Evolutionary conservation across 92 coral and sea anemone genomes (phyloP).

Genomic region (Isaurus tuberculatus): DNA sequence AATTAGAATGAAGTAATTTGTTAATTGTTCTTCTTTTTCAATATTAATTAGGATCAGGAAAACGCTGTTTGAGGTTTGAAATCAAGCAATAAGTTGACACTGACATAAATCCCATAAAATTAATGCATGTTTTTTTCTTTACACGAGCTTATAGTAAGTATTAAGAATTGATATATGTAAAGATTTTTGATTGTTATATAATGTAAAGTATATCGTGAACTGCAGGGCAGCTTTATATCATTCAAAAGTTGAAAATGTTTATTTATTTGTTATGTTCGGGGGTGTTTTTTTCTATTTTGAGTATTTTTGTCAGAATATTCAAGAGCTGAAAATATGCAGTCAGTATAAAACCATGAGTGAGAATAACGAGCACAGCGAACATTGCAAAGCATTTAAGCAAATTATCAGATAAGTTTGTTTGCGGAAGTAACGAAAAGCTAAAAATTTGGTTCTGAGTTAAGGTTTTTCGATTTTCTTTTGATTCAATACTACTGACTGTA

Average conservation of each 20-base stretch:
- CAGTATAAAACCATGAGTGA: too few relatives aligned
- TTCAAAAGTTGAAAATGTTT: conserved; percentile 58
- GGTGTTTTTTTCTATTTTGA: conserved; percentile 9
- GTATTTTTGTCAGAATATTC: conserved; percentile 35
- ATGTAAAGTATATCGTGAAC: conserved; percentile 28
- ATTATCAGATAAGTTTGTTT: too few relatives aligned
- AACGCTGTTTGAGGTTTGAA: conserved; percentile 46
- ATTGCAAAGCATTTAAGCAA: too few relatives aligned
- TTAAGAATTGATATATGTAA: neutral
- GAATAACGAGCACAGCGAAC: too few relatives aligned
- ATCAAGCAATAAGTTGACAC: conserved; percentile 7
- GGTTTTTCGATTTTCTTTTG: too few relatives aligned
- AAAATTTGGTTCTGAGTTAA: too few relatives aligned
- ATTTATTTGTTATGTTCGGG: conserved; percentile 48
- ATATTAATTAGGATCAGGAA: conserved; percentile 46
- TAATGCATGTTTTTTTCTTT: conserved; percentile 31
- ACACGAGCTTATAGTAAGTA: neutral
- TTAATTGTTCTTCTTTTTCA: conserved; percentile 47
- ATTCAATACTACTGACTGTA: too few relatives aligned
- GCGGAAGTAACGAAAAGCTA: too few relatives aligned
- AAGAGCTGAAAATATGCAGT: neutral
- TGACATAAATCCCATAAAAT: conserved; percentile 1
- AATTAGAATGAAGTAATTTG: conserved; percentile 27
- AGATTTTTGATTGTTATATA: conserved; percentile 22
- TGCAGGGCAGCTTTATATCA: conserved; percentile 55